Evolutionary conservation across 2,888 invertebrate genomes (phyloP), one percentile per base, ranked within the genome.

Genomic region (Leptothorax acervorum): DNA sequence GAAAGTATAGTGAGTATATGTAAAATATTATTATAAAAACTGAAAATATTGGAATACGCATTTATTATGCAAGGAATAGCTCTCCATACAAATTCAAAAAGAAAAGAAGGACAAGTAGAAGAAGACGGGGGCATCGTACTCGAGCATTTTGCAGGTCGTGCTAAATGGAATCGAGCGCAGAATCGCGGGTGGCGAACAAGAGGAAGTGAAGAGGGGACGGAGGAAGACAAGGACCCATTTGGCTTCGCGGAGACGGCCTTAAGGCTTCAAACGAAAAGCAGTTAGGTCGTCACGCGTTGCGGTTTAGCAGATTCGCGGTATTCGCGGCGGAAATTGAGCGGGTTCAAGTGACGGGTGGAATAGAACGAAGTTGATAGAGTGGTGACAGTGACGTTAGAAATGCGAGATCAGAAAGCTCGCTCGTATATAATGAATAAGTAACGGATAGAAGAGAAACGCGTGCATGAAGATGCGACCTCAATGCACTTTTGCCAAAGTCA

Each of bases 221-320:
- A 35, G 35, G 48, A 48, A 35, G 73, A 81, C 45, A 23, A 65
- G 57, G 79, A 60, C 60, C 79, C 48, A 81, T 81, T 81, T 81
- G 79, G 60, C 48, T 81, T 73, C 60, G 79, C 48, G 73, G 79
- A 81, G 79, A 81, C 79, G 79, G 82, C 86, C 86, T 86, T 86
- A 84, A 90, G 89, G 85, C 79, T 88, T 90, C 88, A 91, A 90
- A 90, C 91, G 93, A 94, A 94, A 94, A 93, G 94, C 93, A 94
- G 94, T 94, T 94, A 94, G 93, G 88, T 88, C 92, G 94, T 94
- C 94, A 94, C 94, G 94, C 94, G 94, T 94, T 94, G 94, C 93
- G 94, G 94, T 94, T 92, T 90, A 81, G 90, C 90, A 89, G 91
- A 89, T 89, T 90, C 90, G 88, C 84, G 86, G 85, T 89, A 89